phyloP scores from a whole-genome alignment of 2,888 invertebrate genomes.

The Conistra vaccinii region DNA sequence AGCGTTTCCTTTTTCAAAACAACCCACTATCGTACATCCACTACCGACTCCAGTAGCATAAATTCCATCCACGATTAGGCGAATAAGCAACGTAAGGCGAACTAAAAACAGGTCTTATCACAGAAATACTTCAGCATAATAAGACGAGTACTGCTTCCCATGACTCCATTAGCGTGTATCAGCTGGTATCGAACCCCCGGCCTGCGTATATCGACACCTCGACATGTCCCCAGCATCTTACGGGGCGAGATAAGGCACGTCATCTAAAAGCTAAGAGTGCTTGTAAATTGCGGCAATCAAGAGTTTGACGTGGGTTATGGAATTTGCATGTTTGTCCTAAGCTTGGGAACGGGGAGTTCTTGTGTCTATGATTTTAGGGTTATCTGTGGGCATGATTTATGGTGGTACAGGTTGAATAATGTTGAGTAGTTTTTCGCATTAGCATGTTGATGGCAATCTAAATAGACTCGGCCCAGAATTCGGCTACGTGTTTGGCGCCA shows the following conservation, averaged over 20 bases:
- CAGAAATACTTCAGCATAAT: conserved; percentile 57
- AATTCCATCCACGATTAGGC: conserved; percentile 51
- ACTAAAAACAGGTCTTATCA: conserved; percentile 55
- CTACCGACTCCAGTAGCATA: conserved; percentile 45
- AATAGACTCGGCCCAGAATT: no score
- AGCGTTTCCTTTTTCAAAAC: neutral
- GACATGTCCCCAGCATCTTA: conserved; percentile 79
- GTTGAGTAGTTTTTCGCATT: neutral
- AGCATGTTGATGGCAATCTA: no score
- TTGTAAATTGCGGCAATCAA: conserved; percentile 78
- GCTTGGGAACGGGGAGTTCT: conserved; percentile 18
- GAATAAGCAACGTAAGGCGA: conserved; percentile 19
- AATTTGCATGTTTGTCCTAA: conserved; percentile 55
- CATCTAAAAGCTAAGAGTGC: conserved; percentile 81
- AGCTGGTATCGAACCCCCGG: conserved; percentile 76
- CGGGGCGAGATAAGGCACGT: conserved; percentile 77
- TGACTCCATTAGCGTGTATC: conserved; percentile 87
- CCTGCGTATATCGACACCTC: conserved; percentile 75
- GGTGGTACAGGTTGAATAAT: neutral
- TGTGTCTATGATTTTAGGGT: conserved; percentile 35
- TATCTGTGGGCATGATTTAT: conserved; percentile 33
- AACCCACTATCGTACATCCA: conserved; percentile 14
- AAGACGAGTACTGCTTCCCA: conserved; percentile 72
- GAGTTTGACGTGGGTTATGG: conserved; percentile 63
- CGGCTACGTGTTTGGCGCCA: no score